These are phyloP conservation scores for Agapornis canus DNA, from an alignment of 2,797 vertebrate species.

Conservation along the genomic window DNA sequence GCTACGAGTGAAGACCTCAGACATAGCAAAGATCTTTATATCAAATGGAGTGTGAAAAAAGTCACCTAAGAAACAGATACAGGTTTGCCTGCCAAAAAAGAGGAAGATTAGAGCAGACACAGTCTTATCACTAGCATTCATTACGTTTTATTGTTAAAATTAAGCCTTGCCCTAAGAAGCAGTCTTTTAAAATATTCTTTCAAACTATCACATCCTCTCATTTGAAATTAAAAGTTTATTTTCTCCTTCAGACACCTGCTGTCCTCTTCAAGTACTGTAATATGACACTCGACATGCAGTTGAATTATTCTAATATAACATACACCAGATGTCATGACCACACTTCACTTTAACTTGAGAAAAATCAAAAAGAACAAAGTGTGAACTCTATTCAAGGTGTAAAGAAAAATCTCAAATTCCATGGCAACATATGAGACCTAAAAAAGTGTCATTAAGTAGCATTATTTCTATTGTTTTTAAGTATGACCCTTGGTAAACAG, in stretches of 20 bases:
- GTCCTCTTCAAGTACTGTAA: conserved; percentile 68
- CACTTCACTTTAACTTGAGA: conserved; percentile 61
- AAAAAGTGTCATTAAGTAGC: conserved; percentile 26
- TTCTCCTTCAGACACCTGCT: conserved; percentile 68
- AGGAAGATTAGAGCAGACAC: neutral
- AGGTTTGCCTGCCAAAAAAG: conserved; percentile 39
- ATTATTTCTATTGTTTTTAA: conserved; percentile 45
- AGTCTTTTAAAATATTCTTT: conserved; percentile 49
- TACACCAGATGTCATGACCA: conserved; percentile 70
- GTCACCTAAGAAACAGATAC: conserved; percentile 16
- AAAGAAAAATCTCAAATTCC: conserved; percentile 55
- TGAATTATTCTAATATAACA: conserved; percentile 67
- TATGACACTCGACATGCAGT: conserved; percentile 46
- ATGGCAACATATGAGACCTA: conserved; percentile 9
- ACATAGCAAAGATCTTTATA: conserved; percentile 14
- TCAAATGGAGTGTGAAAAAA: conserved; percentile 39
- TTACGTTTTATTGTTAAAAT: conserved; percentile 48
- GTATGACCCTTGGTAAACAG: conserved; percentile 21
- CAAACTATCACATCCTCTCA: conserved; percentile 46
- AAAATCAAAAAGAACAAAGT: conserved; percentile 64
- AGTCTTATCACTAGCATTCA: conserved; percentile 15
- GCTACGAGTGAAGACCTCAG: neutral
- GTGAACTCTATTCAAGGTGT: conserved; percentile 62
- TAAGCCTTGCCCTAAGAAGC: conserved; percentile 17
- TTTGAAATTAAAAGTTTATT: conserved; percentile 74